These are phyloP conservation scores for Heliconius himera DNA, from an alignment of 1,140 invertebrate species.

Conservation along the genomic window DNA sequence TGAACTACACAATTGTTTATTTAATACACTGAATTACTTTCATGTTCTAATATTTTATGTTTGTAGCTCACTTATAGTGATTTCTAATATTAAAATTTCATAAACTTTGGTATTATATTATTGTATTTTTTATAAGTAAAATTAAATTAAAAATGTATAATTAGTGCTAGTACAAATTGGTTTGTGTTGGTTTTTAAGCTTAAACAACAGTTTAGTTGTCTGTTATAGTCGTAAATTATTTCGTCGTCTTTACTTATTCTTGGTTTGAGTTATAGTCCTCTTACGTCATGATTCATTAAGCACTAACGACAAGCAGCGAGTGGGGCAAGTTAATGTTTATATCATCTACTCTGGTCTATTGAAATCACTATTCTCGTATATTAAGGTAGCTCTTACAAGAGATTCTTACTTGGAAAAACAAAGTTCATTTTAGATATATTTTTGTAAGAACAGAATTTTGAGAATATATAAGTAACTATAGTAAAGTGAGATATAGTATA, in stretches of 20 bases:
- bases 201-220: background rate
- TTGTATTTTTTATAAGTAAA: too few species aligned
- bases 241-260: background rate
- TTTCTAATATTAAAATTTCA: too few species aligned
- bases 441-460: background rate
- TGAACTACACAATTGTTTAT: too few species aligned
- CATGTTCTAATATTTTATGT: too few species aligned
- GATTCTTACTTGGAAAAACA: background rate
- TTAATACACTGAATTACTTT: too few species aligned
- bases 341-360: background rate
- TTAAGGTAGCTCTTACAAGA: background rate
- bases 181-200: too few species aligned
- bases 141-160: too few species aligned
- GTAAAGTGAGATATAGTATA: too few species aligned
- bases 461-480: too few species aligned
- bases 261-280: conserved; percentile 5
- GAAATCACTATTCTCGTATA: background rate
- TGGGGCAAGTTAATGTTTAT: background rate
- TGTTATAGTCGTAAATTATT: background rate
- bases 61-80: too few species aligned
- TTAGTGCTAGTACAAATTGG: too few species aligned
- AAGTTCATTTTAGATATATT: background rate
- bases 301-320: background rate
- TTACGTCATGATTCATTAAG: background rate
- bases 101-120: too few species aligned